Percentiles rank a stretch among this genome's conserved stretches.
Evolutionary conservation across 2,888 invertebrate genomes (phyloP).

Genomic region (Lithophane ornitopus): DNA sequence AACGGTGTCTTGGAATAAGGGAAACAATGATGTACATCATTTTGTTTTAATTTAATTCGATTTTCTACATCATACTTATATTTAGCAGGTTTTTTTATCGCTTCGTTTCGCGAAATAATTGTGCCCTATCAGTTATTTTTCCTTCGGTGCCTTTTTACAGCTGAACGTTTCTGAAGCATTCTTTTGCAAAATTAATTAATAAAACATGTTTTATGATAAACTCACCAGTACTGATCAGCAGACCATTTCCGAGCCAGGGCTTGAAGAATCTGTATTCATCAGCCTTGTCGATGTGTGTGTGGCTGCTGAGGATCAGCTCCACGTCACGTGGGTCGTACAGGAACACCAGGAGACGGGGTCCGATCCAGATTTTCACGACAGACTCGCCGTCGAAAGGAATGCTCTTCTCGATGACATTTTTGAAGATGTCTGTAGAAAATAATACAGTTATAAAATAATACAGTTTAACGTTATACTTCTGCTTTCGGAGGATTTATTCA

Average conservation of each 20-base stretch:
- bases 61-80: background rate
- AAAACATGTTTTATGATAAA: constrained; percentile 27
- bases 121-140: background rate
- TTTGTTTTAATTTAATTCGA: constrained; percentile 6
- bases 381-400: constrained; percentile 88
- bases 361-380: constrained; percentile 93
- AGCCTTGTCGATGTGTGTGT: constrained; percentile 95
- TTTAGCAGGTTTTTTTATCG: background rate
- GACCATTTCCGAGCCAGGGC: constrained; percentile 96
- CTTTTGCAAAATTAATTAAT: background rate
- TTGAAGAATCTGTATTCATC: constrained; percentile 95
- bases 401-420: constrained; percentile 90
- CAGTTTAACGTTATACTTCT: constrained; percentile 9
- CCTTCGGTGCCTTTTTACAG: background rate
- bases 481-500: constrained; percentile 4
- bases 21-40: constrained; percentile 1
- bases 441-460: too few species aligned
- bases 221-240: constrained; percentile 94
- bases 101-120: background rate
- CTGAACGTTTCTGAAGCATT: background rate
- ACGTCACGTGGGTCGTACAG: constrained; percentile 94
- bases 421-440: constrained; percentile 92
- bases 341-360: constrained; percentile 94
- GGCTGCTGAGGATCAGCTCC: constrained; percentile 94
- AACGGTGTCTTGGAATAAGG: constrained; percentile 3